Evolutionary conservation across 2,888 invertebrate genomes (phyloP).

Genomic region (Apamea monoglypha): DNA sequence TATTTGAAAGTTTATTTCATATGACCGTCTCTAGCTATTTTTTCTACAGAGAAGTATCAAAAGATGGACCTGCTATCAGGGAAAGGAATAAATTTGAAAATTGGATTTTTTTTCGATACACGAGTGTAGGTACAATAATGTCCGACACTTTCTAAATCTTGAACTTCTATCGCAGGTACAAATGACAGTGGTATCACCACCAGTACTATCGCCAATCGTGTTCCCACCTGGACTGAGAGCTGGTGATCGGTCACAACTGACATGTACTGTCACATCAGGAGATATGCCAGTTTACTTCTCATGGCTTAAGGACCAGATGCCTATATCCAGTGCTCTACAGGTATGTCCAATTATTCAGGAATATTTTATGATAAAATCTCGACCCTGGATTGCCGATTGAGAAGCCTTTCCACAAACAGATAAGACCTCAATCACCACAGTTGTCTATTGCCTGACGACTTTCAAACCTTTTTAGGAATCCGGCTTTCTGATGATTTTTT

Average conservation of each 20-base stretch:
- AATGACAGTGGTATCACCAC: slow-evolving; percentile 91
- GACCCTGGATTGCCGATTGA: background rate
- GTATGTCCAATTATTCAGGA: slow-evolving; percentile 66
- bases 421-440: background rate
- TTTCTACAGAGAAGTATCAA: too few relatives aligned
- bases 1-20: too few relatives aligned
- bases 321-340: slow-evolving; percentile 92
- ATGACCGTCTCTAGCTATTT: too few relatives aligned
- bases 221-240: slow-evolving; percentile 95
- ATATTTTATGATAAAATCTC: background rate
- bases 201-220: slow-evolving; percentile 95
- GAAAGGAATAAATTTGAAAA: background rate
- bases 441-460: background rate
- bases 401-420: background rate
- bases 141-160: background rate
- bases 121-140: background rate
- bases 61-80: background rate
- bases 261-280: slow-evolving; percentile 95
- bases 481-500: background rate
- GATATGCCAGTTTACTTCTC: slow-evolving; percentile 92
- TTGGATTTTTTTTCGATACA: background rate
- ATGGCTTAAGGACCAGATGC: slow-evolving; percentile 92
- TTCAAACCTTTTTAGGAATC: background rate
- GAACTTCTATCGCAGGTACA: slow-evolving; percentile 77
- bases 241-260: slow-evolving; percentile 94